phyloP scores from a whole-genome alignment of 2,113 vertebrate species.

The Peromyscus polionotus region DNA sequence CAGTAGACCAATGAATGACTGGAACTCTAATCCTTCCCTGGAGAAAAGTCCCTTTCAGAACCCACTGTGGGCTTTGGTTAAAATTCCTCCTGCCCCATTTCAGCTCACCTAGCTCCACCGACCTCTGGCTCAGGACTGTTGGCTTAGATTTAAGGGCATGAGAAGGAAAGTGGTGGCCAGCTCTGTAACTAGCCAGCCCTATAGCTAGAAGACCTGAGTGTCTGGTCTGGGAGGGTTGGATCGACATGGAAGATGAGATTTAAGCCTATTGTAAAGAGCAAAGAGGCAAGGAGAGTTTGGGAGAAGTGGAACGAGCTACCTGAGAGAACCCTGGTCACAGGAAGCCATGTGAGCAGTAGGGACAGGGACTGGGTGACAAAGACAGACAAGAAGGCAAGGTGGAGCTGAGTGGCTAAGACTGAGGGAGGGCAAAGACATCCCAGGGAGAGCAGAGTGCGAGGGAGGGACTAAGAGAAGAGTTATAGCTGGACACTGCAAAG shows the following conservation, averaged over 20 bases:
- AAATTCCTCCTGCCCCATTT: slow-evolving; percentile 33
- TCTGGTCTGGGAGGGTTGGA: background rate
- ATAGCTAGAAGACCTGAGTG: background rate
- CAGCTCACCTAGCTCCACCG: background rate
- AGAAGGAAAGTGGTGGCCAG: background rate
- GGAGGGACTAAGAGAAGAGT: background rate
- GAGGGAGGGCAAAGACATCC: background rate
- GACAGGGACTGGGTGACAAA: background rate
- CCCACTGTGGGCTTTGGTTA: slow-evolving; percentile 34
- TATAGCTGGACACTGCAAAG: background rate
- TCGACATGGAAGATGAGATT: background rate
- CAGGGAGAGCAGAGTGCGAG: background rate
- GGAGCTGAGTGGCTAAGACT: background rate
- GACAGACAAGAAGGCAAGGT: background rate
- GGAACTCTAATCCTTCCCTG: slow-evolving; percentile 23
- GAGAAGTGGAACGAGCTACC: background rate
- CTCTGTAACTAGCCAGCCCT: background rate
- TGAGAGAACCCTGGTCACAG: background rate
- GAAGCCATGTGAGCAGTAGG: background rate
- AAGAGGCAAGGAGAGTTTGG: background rate
- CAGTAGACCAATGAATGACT: slow-evolving; percentile 11
- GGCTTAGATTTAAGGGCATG: background rate
- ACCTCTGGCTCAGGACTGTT: background rate
- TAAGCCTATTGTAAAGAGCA: background rate
- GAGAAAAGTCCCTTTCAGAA: slow-evolving; percentile 58